Evolutionary conservation across 2,888 invertebrate species (phyloP).

Genomic region (Tenthredo distinguenda): DNA sequence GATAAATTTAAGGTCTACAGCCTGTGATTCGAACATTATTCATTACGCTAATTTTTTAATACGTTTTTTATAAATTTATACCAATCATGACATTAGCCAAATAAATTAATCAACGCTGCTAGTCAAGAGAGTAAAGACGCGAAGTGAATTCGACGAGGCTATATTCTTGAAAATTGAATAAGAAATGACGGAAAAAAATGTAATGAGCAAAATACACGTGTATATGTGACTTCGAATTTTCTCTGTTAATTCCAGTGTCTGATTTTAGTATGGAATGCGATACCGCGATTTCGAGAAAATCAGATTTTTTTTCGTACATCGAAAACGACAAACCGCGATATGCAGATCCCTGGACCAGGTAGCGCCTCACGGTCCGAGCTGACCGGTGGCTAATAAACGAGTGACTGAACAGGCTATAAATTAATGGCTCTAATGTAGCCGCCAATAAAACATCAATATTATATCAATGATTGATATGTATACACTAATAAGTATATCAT

Average conservation of each 20-base stretch:
- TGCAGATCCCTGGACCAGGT: not conserved
- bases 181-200: not conserved
- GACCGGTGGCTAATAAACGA: not conserved
- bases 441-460: not conserved
- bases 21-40: not conserved
- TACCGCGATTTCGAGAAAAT: not conserved
- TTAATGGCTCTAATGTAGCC: not conserved
- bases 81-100: not conserved
- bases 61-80: not conserved
- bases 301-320: not conserved
- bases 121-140: not conserved
- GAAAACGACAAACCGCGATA: not conserved
- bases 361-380: not conserved
- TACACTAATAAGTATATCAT: not conserved
- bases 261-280: not conserved
- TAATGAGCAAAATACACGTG: not conserved
- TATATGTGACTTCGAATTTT: not conserved
- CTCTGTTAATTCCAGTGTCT: not conserved
- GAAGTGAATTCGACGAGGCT: not conserved
- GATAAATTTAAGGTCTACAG: not conserved
- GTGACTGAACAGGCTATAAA: not conserved
- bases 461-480: not conserved
- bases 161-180: not conserved
- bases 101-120: not conserved
- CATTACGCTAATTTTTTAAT: not conserved